Base-by-base conservation (phyloP, 2,113 vertebrate genomes). In the Apodemus sylvaticus region DNA sequence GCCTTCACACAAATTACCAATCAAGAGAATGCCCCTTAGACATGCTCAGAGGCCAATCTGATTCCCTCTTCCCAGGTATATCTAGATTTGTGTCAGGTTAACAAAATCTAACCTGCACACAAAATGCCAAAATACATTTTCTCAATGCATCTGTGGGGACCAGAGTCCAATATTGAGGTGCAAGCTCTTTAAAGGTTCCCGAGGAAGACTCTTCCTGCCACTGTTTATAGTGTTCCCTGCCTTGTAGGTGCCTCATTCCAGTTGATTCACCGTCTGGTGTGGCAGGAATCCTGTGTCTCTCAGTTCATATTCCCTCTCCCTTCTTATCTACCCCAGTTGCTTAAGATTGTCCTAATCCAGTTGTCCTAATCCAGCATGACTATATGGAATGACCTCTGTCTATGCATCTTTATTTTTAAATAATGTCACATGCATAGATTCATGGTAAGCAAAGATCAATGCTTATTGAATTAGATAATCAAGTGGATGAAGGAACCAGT, bases 231-330 rank as follows among this genome's bases (percentile, higher is more conserved):
- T n/a, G n/a, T 20, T 70, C 77, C 36, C 29, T 48, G 31, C 20
- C 13, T 26, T 17, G 26, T 19, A 24, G 78, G 22, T 29, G 16
- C 7, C 2, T 64, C 45, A 1, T 51, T 71, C n/a, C 7, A 0
- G 0, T 19, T 68, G 16, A 24, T 45, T 53, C 73, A 34, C 36
- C 8, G 20, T 4, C 0, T 22, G 79, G 36, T 2, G 0, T 45
- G 70, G 22, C 29, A 85, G 39, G 12, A 3, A 31, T 31, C 22
- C 24, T 34, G 12, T 79, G 14, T 58, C 60, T 94, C 66, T 74
- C n/a, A n/a, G 48, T 79, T 36, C 64, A 29, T 12, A n/a, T 60
- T 39, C 36, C 34, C 48, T 20, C 60, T 42, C 66, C 90, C 77
- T 92, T 71, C 16, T 39, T 26, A 29, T 60, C 13, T 76, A 39